Evolutionary conservation across 2,888 invertebrate genomes (phyloP).

Genomic region (Ennomos quercinarius): DNA sequence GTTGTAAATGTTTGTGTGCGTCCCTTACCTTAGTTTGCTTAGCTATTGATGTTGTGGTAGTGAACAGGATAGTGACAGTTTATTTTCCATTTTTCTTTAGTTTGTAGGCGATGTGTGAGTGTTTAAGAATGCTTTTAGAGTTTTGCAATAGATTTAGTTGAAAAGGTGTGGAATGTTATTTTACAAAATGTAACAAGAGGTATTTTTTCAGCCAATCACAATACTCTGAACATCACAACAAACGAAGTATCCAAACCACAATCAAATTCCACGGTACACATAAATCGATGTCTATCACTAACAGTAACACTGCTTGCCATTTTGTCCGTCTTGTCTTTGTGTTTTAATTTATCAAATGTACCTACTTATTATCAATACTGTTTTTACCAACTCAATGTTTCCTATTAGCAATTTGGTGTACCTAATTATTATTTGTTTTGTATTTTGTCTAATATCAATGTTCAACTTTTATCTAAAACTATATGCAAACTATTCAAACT

Average conservation of each 20-base stretch:
- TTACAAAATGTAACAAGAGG: constrained; percentile 40
- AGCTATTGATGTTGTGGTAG: constrained; percentile 47
- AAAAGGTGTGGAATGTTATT: constrained; percentile 14
- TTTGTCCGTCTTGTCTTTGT: constrained; percentile 30
- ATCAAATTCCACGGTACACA: constrained; percentile 74
- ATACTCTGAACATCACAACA: constrained; percentile 67
- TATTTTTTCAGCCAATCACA: constrained; percentile 75
- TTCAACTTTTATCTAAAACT: background rate
- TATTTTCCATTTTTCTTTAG: constrained; percentile 19
- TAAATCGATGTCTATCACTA: constrained; percentile 50
- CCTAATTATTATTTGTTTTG: background rate
- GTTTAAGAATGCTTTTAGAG: constrained; percentile 33
- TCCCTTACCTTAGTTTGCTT: constrained; percentile 62
- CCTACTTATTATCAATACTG: constrained; percentile 6
- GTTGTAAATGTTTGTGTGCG: constrained; percentile 55
- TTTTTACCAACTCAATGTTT: constrained; percentile 8
- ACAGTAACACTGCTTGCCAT: constrained; percentile 49
- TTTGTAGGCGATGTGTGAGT: constrained; percentile 22
- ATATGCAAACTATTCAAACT: constrained; percentile 38
- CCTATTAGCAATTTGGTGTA: background rate
- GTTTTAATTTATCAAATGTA: constrained; percentile 22
- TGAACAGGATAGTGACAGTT: constrained; percentile 9
- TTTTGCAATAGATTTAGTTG: constrained; percentile 16
- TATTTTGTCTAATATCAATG: background rate
- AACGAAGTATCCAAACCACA: constrained; percentile 60